A percentile compares a stretch with the other conserved stretches of the same genome.
Evolutionary conservation across 2,113 vertebrate genomes (phyloP).

Genomic region (Hippoglossus stenolepis): DNA sequence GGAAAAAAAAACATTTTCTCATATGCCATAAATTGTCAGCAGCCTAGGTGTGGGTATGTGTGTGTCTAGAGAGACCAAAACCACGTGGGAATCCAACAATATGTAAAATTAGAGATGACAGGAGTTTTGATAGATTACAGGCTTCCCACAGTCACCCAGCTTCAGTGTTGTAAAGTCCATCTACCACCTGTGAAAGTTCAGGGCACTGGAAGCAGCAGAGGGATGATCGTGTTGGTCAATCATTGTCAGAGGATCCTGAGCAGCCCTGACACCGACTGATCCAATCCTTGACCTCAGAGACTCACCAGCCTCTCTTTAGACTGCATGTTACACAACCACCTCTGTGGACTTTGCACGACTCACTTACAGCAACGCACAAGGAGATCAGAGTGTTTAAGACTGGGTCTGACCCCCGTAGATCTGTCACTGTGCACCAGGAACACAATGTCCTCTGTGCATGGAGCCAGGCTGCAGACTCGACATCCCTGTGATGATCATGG

Average conservation of each 20-base stretch:
- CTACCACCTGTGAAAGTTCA: neutral
- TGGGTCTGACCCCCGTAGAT: no score
- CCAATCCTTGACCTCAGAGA: neutral
- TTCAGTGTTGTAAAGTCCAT: neutral
- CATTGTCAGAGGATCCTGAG: conserved; percentile 6
- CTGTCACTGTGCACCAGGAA: no score
- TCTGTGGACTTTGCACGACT: conserved; percentile 26
- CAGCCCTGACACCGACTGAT: neutral
- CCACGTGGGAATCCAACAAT: neutral
- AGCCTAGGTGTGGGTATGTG: no score
- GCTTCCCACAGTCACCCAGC: neutral
- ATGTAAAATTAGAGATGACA: neutral
- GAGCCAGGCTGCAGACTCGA: no score
- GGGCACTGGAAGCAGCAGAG: neutral
- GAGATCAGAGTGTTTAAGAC: no score
- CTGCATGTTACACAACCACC: conserved; percentile 16
- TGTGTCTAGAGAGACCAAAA: neutral
- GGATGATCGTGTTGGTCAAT: conserved; percentile 13
- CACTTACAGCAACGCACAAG: neutral
- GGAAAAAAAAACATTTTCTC: no score
- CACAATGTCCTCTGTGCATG: no score
- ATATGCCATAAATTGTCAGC: no score
- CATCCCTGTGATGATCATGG: no score
- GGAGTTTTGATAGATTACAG: neutral
- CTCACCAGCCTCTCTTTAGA: neutral